Conservation (phyloP, 64 coral and sea anemone species). For the Actinia equina region DNA sequence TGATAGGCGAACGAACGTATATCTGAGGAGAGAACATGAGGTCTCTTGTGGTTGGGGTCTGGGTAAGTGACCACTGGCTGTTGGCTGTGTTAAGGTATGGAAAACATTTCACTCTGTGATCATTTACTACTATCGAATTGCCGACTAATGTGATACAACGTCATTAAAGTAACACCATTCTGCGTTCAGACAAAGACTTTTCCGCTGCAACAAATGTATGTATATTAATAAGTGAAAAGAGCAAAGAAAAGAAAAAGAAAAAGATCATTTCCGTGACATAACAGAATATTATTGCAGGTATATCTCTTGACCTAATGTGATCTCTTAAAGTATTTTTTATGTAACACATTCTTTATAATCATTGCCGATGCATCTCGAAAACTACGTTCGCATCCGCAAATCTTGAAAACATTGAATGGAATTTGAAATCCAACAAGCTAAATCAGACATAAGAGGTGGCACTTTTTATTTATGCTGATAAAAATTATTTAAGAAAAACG, state of each 20-base stretch:
- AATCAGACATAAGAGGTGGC: too few relatives aligned
- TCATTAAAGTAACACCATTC: neutral
- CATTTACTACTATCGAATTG: neutral
- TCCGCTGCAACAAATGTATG: neutral
- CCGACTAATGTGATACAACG: neutral
- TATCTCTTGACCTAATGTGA: neutral
- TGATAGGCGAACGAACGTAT: conserved; percentile 67
- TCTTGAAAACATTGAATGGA: too few relatives aligned
- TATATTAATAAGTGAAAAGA: neutral
- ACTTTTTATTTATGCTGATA: too few relatives aligned
- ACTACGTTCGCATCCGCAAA: neutral
- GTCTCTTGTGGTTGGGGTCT: neutral
- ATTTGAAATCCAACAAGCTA: too few relatives aligned
- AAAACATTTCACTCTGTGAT: neutral
- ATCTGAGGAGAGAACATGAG: conserved; percentile 54
- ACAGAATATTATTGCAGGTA: neutral
- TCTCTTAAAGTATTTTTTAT: neutral
- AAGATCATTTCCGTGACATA: neutral
- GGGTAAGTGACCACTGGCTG: neutral
- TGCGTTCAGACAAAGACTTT: neutral
- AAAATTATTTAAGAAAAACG: too few relatives aligned
- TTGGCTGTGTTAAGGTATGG: neutral
- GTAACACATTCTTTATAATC: neutral
- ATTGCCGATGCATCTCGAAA: neutral
- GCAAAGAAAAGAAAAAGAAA: too few relatives aligned